Evolutionary conservation across 1,140 invertebrate genomes (phyloP).

Genomic region (Scaptomyza pallida): DNA sequence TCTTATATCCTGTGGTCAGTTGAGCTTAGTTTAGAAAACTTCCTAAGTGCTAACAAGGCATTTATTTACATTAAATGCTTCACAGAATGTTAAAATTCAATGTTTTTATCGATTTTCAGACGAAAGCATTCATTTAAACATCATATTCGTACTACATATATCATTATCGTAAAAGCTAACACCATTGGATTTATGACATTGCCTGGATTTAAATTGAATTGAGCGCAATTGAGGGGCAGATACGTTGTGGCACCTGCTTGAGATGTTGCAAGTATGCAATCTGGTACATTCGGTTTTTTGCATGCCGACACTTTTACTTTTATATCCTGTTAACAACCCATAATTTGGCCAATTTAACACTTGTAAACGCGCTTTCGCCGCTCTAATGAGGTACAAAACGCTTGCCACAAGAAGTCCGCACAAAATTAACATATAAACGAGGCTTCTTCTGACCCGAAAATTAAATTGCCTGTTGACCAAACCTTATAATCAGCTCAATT

Average conservation of each 20-base stretch:
- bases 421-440: constrained; percentile 77
- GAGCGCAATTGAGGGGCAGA: constrained; percentile 9
- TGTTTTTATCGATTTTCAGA: background rate
- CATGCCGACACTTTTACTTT: constrained; percentile 76
- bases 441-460: constrained; percentile 59
- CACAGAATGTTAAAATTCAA: background rate
- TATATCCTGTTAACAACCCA: constrained; percentile 80
- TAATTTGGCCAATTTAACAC: constrained; percentile 82
- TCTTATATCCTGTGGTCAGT: background rate
- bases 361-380: constrained; percentile 81
- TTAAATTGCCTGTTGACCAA: constrained; percentile 60
- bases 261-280: constrained; percentile 5
- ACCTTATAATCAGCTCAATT: constrained; percentile 60
- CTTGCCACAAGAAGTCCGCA: constrained; percentile 53
- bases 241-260: constrained; percentile 21
- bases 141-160: background rate
- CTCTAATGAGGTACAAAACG: constrained; percentile 82
- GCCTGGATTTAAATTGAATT: constrained; percentile 36
- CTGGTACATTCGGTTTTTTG: constrained; percentile 4
- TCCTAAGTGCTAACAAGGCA: too few relatives aligned
- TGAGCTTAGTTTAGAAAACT: too few relatives aligned
- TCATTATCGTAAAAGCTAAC: constrained; percentile 1
- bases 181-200: background rate
- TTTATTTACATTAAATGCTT: constrained; percentile 1
- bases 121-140: background rate